Conservation (phyloP, 2,113 vertebrate genomes). For the Chionomys nivalis region DNA sequence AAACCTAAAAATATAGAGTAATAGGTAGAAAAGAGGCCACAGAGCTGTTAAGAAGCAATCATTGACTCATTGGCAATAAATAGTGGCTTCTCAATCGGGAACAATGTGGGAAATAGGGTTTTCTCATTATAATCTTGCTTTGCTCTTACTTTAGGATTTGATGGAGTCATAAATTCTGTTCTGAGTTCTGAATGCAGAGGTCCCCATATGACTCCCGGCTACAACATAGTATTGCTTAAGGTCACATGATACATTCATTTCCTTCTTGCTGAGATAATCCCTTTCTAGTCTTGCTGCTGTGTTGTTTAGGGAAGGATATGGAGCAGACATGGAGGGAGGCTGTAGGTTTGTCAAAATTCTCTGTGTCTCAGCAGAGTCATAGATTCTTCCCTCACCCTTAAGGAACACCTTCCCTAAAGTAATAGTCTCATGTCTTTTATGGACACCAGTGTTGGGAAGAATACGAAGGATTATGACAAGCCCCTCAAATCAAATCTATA, state of each 20-base stretch:
- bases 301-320: not conserved
- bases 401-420: not conserved
- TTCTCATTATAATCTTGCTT: conserved; percentile 16
- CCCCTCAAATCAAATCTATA: not conserved
- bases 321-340: not conserved
- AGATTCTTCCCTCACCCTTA: not conserved
- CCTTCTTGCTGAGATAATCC: not conserved
- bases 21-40: not conserved
- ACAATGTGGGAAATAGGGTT: conserved; percentile 28
- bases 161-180: not conserved
- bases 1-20: conserved; percentile 22
- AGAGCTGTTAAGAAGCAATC: not conserved
- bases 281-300: conserved; percentile 23
- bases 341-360: not conserved
- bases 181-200: conserved; percentile 26
- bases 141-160: conserved; percentile 28
- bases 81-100: conserved; percentile 33
- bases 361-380: not conserved
- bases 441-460: not conserved
- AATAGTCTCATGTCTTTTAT: not conserved
- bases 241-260: not conserved
- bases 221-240: not conserved
- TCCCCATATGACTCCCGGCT: not conserved
- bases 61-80: not conserved
- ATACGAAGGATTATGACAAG: not conserved